Evolutionary conservation across 1,140 invertebrate species (phyloP), one percentile per base, ranked within the genome.

Genomic region (Drosophila mojavensis): DNA sequence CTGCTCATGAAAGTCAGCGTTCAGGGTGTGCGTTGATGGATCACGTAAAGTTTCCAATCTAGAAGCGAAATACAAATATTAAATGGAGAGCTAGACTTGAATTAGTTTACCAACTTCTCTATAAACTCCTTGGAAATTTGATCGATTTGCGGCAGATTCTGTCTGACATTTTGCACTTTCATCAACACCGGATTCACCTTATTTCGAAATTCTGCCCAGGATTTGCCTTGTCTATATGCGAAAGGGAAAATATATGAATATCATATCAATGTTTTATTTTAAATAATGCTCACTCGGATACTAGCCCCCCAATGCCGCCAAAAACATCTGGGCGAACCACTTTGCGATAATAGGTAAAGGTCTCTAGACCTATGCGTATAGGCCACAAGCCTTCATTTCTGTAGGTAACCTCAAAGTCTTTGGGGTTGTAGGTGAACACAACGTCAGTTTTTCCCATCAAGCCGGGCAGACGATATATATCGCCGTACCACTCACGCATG

Each of bases 1-100:
- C 82, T 95, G 94, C 43, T 94, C 93, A 33, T 94, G 93, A 78
- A 95, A 95, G 67, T 94, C 92, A 0, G 77, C 81, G 2, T 93
- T 93, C 45, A 96, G 90, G 81, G 94, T 93, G 70, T 93, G 93
- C 26, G 93, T 93, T 54, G 93, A 77, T 0, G 71, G 45, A 78
- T 94, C 89, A 15, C 94, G 91, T 20, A 94, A 83, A 24, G 91
- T 91, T 78, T 92, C 93, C 55, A 95, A 93, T 72, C 94, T 95
- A 50, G 15, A 28, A 11, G 7, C 17, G 15, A 1, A 17, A 4
- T 61, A 20, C 3, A 7, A 10, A 5, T 28, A 9, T 28, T 10
- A 36, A 10, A 10, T 54, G 6, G 10, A 48, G 11, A 5, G 15
- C 2, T 39, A 53, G n/a, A 17, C n/a, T 1, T 24, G 20, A 6